Evolutionary conservation across 2,888 invertebrate genomes (phyloP), one percentile per base, ranked within the genome.

Genomic region (Alsophila aescularia): DNA sequence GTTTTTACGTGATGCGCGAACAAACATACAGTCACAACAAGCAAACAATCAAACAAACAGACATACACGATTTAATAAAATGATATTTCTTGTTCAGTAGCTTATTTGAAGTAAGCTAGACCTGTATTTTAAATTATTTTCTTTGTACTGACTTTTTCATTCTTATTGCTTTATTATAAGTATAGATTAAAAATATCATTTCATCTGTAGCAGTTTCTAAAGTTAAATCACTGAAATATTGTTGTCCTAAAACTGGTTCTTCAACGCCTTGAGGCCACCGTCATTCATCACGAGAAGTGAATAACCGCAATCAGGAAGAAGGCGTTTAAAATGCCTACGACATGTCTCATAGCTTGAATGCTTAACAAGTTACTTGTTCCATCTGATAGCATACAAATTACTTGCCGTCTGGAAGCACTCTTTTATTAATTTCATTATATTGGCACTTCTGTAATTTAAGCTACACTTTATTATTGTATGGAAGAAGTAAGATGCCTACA

Each of bases 271-370:
- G 44, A 49, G 49, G 49, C 40, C 40, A 35, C 34, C 12, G 39
- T 40, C 37, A 37, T 36, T 53, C 37, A 39, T 36, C 44, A 16
- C 37, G 27, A 32, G 31, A 14, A 47, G 54, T 52, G 48, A 59
- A 58, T 43, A 54, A 56, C 50, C 52, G 45, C 49, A 50, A 62
- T 54, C 39, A 61, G 61, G 61, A 68, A 65, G 59, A 42, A 61
- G 51, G 39, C 52, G 39, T 45, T 56, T 44, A 59, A 69, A 70
- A 67, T 65, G 54, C 52, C 62, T 49, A 44, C 61, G 60, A 66
- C 60, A 58, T 53, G 44, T 56, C 47, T 62, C 58, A 59, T 55
- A 52, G 62, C 58, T 63, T 64, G 65, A 69, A 70, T 73, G 64
- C 58, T 52, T 67, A 61, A 65, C 60, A 56, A 70, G 58, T 66